phyloP scores from a whole-genome alignment of 30 jellyfish, hydroid and myxozoan species.

The Catostylus mosaicus region DNA sequence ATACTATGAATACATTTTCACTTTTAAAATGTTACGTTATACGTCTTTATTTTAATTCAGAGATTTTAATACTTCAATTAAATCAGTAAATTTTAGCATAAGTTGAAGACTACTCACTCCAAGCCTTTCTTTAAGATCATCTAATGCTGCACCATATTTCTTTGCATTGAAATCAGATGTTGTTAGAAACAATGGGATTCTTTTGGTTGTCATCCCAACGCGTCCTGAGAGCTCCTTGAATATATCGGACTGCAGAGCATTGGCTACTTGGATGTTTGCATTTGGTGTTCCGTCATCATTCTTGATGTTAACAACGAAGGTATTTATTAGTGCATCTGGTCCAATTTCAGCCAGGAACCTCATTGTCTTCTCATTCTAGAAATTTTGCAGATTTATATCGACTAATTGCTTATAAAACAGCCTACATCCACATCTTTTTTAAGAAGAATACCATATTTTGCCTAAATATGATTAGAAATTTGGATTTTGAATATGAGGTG shows the following conservation, averaged over 20 bases:
- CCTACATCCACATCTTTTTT: background rate
- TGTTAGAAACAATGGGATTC: conserved; percentile 73
- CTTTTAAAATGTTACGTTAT: no score
- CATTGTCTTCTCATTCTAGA: conserved; percentile 55
- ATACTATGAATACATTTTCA: no score
- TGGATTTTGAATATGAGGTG: no score
- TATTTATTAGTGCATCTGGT: conserved; percentile 77
- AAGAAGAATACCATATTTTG: background rate
- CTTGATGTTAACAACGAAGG: conserved; percentile 62
- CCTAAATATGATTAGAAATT: no score
- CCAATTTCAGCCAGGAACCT: conserved; percentile 61
- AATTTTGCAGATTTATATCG: background rate
- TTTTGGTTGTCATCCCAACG: conserved; percentile 54
- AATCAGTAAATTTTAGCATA: no score
- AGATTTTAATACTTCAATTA: no score
- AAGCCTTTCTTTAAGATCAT: conserved; percentile 33
- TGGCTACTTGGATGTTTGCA: conserved; percentile 37
- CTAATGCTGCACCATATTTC: conserved; percentile 46
- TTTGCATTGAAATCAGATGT: conserved; percentile 39
- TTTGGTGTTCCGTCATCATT: conserved; percentile 39
- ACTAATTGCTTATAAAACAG: no score
- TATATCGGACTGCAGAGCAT: conserved; percentile 46
- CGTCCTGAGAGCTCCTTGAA: conserved; percentile 53
- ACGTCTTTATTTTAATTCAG: no score
- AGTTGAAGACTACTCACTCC: conserved; percentile 24